Conservation (phyloP, 2,113 vertebrate genomes). For the Helogale parvula region DNA sequence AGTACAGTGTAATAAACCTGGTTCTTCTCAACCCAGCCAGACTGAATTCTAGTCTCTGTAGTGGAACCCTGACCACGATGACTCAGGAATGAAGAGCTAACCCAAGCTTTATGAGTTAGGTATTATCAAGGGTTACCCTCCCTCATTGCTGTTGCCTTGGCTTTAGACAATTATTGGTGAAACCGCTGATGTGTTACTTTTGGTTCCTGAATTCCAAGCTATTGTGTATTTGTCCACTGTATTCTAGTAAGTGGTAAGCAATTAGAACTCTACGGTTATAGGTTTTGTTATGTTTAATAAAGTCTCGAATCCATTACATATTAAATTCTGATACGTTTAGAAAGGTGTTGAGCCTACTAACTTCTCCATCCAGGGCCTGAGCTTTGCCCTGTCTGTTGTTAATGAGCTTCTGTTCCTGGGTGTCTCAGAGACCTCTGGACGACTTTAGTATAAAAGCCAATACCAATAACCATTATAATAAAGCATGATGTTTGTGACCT, state of each 20-base stretch:
- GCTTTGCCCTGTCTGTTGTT: neutral
- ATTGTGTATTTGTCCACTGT: neutral
- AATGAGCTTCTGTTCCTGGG: neutral
- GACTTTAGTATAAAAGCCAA: neutral
- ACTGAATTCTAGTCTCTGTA: neutral
- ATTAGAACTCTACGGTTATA: constrained; percentile 18
- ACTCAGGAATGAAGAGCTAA: neutral
- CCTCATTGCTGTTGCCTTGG: neutral
- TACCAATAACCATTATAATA: neutral
- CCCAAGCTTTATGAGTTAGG: constrained; percentile 20
- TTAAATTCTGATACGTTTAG: constrained; percentile 39
- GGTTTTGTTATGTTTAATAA: constrained; percentile 18
- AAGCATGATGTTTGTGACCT: neutral
- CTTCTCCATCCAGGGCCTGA: neutral
- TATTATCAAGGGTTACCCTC: neutral
- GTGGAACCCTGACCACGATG: neutral
- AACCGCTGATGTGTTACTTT: neutral
- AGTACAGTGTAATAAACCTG: neutral
- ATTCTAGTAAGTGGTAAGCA: constrained; percentile 39
- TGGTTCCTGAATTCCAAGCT: constrained; percentile 52
- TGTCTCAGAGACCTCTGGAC: neutral
- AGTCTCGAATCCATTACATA: constrained; percentile 10
- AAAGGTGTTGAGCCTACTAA: constrained; percentile 14
- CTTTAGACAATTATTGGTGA: constrained; percentile 61
- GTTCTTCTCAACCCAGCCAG: neutral